Evolutionary conservation across 2,113 vertebrate genomes (phyloP).

Genomic region (Pangasianodon gigas): DNA sequence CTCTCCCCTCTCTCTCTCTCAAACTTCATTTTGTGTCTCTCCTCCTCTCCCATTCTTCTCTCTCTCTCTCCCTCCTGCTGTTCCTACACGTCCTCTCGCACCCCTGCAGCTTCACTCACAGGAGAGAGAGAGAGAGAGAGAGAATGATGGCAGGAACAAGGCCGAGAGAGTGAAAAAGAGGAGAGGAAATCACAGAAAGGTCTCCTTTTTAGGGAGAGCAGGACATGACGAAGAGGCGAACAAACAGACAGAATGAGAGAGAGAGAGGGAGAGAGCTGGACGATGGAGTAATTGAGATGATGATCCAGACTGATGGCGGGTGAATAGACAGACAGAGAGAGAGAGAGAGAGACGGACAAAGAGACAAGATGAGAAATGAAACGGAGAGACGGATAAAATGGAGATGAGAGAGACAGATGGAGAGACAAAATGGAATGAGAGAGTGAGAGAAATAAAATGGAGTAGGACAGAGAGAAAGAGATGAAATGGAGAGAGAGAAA

Average conservation of each 20-base stretch:
- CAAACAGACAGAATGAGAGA: not conserved
- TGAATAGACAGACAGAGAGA: constrained; percentile 10
- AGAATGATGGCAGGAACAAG: not conserved
- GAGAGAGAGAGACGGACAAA: constrained; percentile 14
- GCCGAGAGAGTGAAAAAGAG: constrained; percentile 1
- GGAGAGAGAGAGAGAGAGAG: not conserved
- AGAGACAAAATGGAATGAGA: constrained; percentile 2
- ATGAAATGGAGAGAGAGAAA: not conserved
- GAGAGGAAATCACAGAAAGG: not conserved
- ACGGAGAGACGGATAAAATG: not conserved
- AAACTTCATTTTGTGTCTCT: not conserved
- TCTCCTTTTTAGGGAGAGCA: not conserved
- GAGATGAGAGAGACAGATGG: not conserved
- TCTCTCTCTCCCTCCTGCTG: constrained; percentile 16
- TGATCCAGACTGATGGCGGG: constrained; percentile 39
- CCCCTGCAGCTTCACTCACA: constrained; percentile 26
- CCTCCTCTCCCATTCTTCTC: not conserved
- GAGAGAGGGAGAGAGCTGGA: not conserved
- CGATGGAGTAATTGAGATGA: constrained; percentile 49
- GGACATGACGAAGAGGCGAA: not conserved
- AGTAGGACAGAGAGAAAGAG: not conserved
- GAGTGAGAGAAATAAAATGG: not conserved
- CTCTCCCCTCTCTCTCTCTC: not conserved
- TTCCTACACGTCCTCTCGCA: constrained; percentile 23
- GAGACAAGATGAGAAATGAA: not conserved